Evolutionary conservation across 2,888 invertebrate species (phyloP).

Genomic region (Cheilosia urbana): DNA sequence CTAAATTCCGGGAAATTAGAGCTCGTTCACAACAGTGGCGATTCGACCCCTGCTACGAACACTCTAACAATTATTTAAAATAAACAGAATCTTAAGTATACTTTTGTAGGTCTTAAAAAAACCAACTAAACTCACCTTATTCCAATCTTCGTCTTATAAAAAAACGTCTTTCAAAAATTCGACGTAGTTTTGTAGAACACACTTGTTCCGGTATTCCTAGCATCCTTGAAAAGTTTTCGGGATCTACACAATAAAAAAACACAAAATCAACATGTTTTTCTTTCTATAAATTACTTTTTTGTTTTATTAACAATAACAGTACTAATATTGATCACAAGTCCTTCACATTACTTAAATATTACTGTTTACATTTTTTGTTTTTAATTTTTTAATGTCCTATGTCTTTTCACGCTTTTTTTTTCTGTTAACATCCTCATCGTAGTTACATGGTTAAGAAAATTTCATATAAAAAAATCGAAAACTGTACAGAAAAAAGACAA

Average conservation of each 20-base stretch:
- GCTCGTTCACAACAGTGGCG: too few relatives aligned
- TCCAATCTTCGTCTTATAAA: too few relatives aligned
- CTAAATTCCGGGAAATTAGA: too few relatives aligned
- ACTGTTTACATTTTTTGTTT: conserved; percentile 22
- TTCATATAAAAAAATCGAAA: conserved; percentile 18
- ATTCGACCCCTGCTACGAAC: too few relatives aligned
- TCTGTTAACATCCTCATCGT: conserved; percentile 9
- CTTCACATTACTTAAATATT: conserved; percentile 77
- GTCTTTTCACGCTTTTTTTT: conserved; percentile 26
- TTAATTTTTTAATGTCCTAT: conserved; percentile 49
- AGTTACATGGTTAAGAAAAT: conserved; percentile 46
- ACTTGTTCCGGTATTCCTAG: not conserved
- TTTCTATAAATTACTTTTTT: conserved; percentile 70
- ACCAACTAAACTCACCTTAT: too few relatives aligned
- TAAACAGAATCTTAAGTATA: too few relatives aligned
- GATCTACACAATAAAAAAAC: conserved; percentile 7
- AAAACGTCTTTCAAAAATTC: too few relatives aligned
- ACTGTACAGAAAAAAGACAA: not conserved
- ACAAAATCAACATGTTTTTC: conserved; percentile 11
- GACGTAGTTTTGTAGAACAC: not conserved
- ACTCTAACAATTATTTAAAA: too few relatives aligned
- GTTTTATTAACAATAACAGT: conserved; percentile 76
- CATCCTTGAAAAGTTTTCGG: not conserved
- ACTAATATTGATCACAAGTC: conserved; percentile 82
- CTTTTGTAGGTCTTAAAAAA: too few relatives aligned